Conservation (phyloP, 2,888 invertebrate genomes). For the Dorcus parallelipipedus region DNA sequence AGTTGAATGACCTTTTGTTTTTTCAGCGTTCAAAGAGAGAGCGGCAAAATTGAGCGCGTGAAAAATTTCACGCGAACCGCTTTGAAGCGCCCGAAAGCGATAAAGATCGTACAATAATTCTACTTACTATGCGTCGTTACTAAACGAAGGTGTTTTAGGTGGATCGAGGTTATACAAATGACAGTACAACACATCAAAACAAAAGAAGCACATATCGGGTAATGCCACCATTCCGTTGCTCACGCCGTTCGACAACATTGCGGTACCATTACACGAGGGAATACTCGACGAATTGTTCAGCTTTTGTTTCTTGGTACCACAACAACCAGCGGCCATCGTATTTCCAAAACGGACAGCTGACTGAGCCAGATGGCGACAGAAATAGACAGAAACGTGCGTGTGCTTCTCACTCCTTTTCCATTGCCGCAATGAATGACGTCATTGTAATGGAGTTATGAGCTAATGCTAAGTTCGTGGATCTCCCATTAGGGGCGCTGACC, state of each 20-base stretch:
- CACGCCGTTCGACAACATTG: conserved; percentile 42
- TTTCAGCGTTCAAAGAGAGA: neutral
- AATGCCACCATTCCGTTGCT: conserved; percentile 66
- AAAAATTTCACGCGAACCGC: conserved; percentile 7
- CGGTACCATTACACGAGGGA: conserved; percentile 44
- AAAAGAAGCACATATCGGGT: conserved; percentile 98
- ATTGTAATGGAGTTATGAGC: conserved; percentile 1
- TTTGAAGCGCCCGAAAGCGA: conserved; percentile 3
- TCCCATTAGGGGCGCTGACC: neutral
- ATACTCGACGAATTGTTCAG: conserved; percentile 61
- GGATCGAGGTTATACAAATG: conserved; percentile 91
- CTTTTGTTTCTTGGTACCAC: conserved; percentile 90
- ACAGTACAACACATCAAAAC: conserved; percentile 96
- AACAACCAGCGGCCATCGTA: conserved; percentile 84
- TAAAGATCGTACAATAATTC: conserved; percentile 14
- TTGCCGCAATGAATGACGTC: conserved; percentile 19
- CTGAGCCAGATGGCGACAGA: conserved; percentile 29
- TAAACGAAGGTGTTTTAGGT: conserved; percentile 87
- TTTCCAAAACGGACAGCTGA: conserved; percentile 34
- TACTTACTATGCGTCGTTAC: conserved; percentile 93
- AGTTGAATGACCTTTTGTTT: conserved; percentile 40
- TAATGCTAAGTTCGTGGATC: neutral
- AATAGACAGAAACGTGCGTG: conserved; percentile 14
- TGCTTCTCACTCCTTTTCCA: conserved; percentile 10
- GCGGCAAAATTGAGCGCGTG: neutral